Evolutionary conservation across 1,140 invertebrate species (phyloP).

Genomic region (Delia radicum): DNA sequence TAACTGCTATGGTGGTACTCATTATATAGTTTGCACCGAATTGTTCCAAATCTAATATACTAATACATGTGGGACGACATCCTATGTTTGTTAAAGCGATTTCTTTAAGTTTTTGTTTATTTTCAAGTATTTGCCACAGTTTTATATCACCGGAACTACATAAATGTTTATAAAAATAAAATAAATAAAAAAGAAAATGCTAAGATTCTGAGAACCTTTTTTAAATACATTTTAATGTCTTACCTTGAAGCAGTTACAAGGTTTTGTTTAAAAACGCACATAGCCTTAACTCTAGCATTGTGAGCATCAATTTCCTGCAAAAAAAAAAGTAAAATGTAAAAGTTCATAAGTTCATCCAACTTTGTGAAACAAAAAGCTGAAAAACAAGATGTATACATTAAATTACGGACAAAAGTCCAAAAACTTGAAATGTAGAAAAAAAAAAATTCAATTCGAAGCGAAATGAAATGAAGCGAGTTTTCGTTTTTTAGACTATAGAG

Average conservation of each 20-base stretch:
- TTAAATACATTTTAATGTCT: neutral
- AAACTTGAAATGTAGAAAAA: too few species aligned
- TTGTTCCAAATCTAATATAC: constrained; percentile 50
- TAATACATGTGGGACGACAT: constrained; percentile 64
- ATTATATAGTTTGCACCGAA: constrained; percentile 27
- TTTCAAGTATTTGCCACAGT: constrained; percentile 65
- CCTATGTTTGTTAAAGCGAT: constrained; percentile 59
- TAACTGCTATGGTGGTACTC: neutral
- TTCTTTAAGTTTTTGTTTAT: constrained; percentile 58
- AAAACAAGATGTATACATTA: too few species aligned
- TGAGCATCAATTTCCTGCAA: constrained; percentile 60
- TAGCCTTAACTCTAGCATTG: constrained; percentile 67
- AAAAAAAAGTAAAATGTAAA: neutral
- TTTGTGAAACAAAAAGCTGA: too few species aligned
- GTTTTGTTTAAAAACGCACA: constrained; percentile 57
- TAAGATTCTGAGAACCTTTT: too few species aligned
- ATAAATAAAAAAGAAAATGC: too few species aligned
- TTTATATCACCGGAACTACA: constrained; percentile 78
- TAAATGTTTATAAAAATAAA: neutral
- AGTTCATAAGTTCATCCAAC: too few species aligned
- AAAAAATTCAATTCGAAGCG: too few species aligned
- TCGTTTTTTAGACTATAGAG: too few species aligned
- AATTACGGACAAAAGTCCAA: too few species aligned
- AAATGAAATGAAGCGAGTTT: too few species aligned
- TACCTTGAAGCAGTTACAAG: constrained; percentile 44